phyloP scores from a whole-genome alignment of 2,113 vertebrate species.

The Macrotus californicus region DNA sequence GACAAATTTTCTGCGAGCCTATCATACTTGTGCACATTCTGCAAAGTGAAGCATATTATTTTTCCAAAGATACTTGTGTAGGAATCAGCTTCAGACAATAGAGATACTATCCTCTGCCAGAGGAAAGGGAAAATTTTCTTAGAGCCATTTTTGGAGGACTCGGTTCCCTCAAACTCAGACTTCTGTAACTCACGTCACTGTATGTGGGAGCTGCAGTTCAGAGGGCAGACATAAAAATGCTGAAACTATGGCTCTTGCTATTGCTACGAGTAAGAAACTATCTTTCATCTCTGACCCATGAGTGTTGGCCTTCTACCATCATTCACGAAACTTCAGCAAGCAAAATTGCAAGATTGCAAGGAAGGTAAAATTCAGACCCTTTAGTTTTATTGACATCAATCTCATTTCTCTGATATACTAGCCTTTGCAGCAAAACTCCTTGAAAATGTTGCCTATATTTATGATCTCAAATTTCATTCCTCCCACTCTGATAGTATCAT shows the following conservation, averaged over 20 bases:
- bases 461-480: background rate
- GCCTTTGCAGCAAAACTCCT: background rate
- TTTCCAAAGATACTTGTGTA: background rate
- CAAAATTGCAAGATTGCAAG: background rate
- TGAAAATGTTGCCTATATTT: background rate
- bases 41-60: background rate
- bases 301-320: background rate
- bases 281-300: background rate
- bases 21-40: background rate
- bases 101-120: fast-evolving
- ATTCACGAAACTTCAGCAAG: background rate
- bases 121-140: background rate
- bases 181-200: background rate
- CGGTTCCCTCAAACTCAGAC: background rate
- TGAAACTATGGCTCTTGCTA: background rate
- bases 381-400: background rate
- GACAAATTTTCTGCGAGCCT: background rate
- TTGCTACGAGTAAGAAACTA: background rate
- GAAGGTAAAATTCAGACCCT: background rate
- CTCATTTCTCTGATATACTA: background rate
- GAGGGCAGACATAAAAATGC: background rate
- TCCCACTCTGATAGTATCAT: background rate
- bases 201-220: background rate
- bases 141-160: background rate
- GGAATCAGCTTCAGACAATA: background rate